Evolutionary conservation across 2,113 vertebrate species (phyloP), one percentile per base, ranked within the genome.

Genomic region (Casuarius casuarius): DNA sequence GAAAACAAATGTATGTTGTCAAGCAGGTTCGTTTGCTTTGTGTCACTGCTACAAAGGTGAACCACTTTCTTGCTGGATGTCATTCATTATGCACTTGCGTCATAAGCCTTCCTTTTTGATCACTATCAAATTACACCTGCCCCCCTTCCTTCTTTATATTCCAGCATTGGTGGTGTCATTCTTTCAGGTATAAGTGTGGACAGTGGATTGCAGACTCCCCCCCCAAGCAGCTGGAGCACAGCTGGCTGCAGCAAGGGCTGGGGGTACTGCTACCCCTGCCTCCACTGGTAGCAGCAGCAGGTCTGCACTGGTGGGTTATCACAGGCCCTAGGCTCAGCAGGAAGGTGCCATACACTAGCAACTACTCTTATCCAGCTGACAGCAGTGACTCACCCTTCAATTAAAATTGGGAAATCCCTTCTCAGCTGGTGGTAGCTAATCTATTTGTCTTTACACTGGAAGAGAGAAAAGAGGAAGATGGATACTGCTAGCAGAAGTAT

Each of bases 341-440:
- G 38, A 12, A 54, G 28, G 13, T 0, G 2, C 0, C 44, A 59
- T 3, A 3, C 0, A 0, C 6, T 13, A 12, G 25, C 7, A 19
- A 9, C 54, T 31, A n/a, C 46, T 75, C n/a, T n/a, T 40, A 11
- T 4, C n/a, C 67, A 56, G 79, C 66, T 90, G 49, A 2, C 33
- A 74, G 46, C 10, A 20, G 6, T 40, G 31, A 21, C 33, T 25
- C 52, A 15, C 28, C 8, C 6, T 56, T 29, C 29, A 56, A 56
- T 31, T 56, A 56, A 16, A 8, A 38, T 21, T 3, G 42, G 61
- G 51, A 38, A 56, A 48, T 62, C 51, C 20, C 40, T 71, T 71
- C 9, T 28, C 46, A 81, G 12, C 25, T 89, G 49, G 2, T 48
- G 31, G 3, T 56, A 42, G 63, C 20, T 29, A 49, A 29, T 33